Evolutionary conservation across 2,113 vertebrate genomes (phyloP), one percentile per base, ranked within the genome.

Genomic region (Astatoreochromis straeleni): DNA sequence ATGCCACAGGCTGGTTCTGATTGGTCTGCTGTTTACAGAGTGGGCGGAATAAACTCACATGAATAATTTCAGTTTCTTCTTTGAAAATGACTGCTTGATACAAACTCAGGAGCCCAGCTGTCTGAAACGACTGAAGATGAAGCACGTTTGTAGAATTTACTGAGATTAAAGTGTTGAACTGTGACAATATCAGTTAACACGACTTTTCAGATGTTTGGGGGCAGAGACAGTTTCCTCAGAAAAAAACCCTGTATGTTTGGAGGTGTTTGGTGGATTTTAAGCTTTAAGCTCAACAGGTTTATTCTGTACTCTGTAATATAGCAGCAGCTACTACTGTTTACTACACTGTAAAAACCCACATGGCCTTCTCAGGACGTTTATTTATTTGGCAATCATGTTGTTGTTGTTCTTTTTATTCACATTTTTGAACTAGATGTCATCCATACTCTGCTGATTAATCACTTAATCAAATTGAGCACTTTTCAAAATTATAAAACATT

Each of bases 1-100:
- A 57, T 8, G 24, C 2, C 24, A 26, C 2, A 57, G 0, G 0
- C 0, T 57, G 24, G 3, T 57, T 0, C 3, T 29, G 4, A 57
- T 57, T 57, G 24, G 12, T 57, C 54, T 57, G 12, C 24, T 57
- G 7, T 1, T 9, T 57, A 57, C 24, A 57, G 1, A 29, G 55
- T 29, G 13, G 55, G 4, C 0, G 0, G 0, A 57, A 0, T 57
- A 5, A 29, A 57, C 55, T 57, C 55, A 29, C 55, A 29, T 57
- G 13, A 58, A 58, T 58, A 5, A 5, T 58, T 16, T 9, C 24
- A 16, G 55, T 2, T 57, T 57, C 13, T 60, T 9, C 13, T 57
- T 16, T 57, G 24, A 57, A 57, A 57, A 29, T 29, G 12, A 57
- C 54, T 57, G 0, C 2, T 57, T 26, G 54, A 14, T 26, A 2